Evolutionary conservation across 2,888 invertebrate genomes (phyloP), one percentile per base, ranked within the genome.

Genomic region (Leuctra nigra): DNA sequence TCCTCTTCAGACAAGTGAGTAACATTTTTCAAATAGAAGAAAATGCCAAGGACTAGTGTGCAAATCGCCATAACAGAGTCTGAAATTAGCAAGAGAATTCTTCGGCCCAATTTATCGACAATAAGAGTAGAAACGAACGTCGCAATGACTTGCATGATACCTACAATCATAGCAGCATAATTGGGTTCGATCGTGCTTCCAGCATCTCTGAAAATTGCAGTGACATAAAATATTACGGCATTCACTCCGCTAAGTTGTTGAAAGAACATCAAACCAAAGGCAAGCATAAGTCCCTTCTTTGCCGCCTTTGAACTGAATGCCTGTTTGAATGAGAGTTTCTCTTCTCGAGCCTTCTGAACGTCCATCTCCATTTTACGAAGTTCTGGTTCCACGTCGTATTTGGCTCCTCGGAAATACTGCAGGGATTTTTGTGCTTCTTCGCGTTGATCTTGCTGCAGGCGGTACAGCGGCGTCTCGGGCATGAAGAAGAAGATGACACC

Each of bases 221-320:
- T 79, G 0, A 86, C 80, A 66, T 89, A 91, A 70, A 91, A 88
- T 61, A 91, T 86, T 4, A 91, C 85, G 0, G 88, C 87, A 66
- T 91, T 91, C 53, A 90, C 83, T 36, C 91, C 91, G 59, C 86
- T 83, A 56, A 92, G 75, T 69, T 94, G 94, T 68, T 95, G 95
- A 73, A 93, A 89, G 65, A 91, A 74, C 92, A 94, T 93, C 6
- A 94, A 76, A 2, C 85, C 82, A 67, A 86, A 82, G 61, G 83
- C 83, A 58, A 91, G 86, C 13, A 83, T 57, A 2, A 88, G 71
- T 0, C 85, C 87, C 67, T 81, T 85, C 20, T 80, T 69, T 0
- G 86, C 81, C 0, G 81, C 79, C 61, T 73, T 81, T 53, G 83
- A 80, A 1, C 75, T 75, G 11, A 87, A 77, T 0, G 82, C 78